A percentile compares a stretch with the other conserved stretches of the same genome.
phyloP scores from a whole-genome alignment of 1,140 invertebrate species.

The Conus betulinus region DNA sequence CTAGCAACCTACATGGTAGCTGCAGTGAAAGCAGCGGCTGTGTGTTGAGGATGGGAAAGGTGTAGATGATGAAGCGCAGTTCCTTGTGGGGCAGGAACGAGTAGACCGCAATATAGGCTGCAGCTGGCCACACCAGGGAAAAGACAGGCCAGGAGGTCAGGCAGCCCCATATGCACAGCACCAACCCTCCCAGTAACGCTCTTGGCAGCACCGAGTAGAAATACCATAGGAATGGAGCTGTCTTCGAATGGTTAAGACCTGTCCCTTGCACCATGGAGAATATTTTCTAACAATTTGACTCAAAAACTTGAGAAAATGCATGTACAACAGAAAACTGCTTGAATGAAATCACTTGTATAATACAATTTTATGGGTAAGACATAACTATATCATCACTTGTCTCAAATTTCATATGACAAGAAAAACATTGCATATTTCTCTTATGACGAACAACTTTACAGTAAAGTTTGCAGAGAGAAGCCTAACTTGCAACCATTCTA shows the following conservation, averaged over 20 bases:
- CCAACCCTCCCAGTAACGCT: constrained; percentile 87
- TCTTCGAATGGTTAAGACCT: constrained; percentile 79
- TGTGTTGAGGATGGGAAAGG: constrained; percentile 95
- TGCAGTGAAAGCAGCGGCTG: constrained; percentile 89
- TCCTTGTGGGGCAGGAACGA: constrained; percentile 99
- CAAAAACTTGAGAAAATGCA: no score
- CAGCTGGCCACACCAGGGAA: constrained; percentile 83
- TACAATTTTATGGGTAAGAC: no score
- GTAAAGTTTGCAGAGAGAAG: no score
- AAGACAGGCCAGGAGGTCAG: constrained; percentile 84
- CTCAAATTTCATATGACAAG: no score
- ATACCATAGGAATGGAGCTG: constrained; percentile 98
- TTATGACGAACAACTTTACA: no score
- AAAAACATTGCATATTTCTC: no score
- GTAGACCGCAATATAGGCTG: constrained; percentile 92
- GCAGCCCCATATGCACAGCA: constrained; percentile 89
- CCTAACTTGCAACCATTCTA: no score
- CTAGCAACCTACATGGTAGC: constrained; percentile 87
- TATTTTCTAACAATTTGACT: no score
- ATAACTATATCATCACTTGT: no score
- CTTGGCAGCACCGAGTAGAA: constrained; percentile 97
- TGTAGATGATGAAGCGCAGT: constrained; percentile 97
- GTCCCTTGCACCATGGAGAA: no score
- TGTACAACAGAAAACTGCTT: no score
- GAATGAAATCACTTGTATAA: no score